Evolutionary conservation across 2,113 vertebrate species (phyloP).

Genomic region (Rattus rattus): DNA sequence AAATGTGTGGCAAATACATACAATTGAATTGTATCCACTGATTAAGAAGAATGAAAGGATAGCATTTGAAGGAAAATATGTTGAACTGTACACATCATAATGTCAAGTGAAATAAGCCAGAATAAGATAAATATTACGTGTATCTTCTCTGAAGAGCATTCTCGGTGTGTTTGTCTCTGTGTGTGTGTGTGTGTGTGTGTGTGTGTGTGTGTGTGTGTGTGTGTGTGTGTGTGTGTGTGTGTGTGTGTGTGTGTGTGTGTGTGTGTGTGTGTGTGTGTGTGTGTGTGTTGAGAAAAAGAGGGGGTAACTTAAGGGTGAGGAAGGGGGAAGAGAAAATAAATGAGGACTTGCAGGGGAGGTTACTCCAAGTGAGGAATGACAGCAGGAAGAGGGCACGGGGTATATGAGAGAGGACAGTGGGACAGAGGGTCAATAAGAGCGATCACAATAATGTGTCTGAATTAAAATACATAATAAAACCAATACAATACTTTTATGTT

Average conservation of each 20-base stretch:
- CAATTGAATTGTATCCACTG: not conserved
- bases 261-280: no score
- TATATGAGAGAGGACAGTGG: no score
- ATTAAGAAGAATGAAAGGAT: not conserved
- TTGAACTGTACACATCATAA: not conserved
- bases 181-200: no score
- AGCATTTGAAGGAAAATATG: not conserved
- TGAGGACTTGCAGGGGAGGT: not conserved
- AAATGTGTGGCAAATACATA: not conserved
- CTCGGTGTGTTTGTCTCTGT: no score
- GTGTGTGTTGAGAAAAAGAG: not conserved
- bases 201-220: no score
- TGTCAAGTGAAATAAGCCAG: not conserved
- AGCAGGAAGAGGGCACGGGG: not conserved
- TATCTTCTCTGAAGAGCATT: not conserved
- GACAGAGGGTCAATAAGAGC: not conserved
- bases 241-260: no score
- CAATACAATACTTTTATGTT: not conserved
- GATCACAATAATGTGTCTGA: not conserved
- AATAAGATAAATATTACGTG: not conserved
- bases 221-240: no score
- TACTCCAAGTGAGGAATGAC: no score
- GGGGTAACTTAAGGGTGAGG: not conserved
- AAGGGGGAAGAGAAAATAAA: no score
- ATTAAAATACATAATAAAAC: not conserved